Base-by-base conservation (phyloP, 2,113 vertebrate genomes). In the Mugil cephalus region DNA sequence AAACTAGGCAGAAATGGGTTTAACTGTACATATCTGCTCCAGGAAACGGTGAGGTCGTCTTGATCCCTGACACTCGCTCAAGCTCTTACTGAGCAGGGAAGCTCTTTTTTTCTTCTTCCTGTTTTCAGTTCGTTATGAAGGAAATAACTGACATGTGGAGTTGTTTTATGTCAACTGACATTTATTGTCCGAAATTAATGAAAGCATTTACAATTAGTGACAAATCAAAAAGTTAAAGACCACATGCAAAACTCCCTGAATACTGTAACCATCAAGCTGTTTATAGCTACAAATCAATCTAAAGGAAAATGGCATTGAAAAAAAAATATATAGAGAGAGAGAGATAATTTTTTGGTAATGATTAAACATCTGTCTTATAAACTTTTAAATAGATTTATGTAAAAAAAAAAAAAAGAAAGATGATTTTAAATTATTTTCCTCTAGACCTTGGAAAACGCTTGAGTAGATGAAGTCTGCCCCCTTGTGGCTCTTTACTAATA, bases 401-500 rank as follows among this genome's bases (percentile, higher is more conserved):
- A 48, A 34, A 48, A 30, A n/a, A 40, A 15, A 38, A 4, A 5
- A 30, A 30, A 30, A 30, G 5, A 48, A 74, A 10, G 10, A 15
- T 2, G 1, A 13, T 53, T 24, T 82, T 2, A 51, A 42, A 62
- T 45, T 5, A 50, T 66, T 72, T 69, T 63, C 40, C 48, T 69
- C 15, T n/a, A 17, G 53, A 35, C n/a, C 48, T 30, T 45, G 15
- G 53, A 81, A n/a, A 65, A 77, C 38, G 64, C 65, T 87, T 62
- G 65, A 68, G 59, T 79, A 67, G 72, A 39, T 73, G 6, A 74
- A 69, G 73, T 76, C 17, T 45, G 65, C 81, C 87, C 80, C 72
- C 90, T 79, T 54, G 86, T 86, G 90, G 84, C 61, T 80, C 1
- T 14, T 43, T 60, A 8, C 69, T 58, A 40, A 68, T 72, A 83